Conservation (phyloP, 2,797 vertebrate genomes). For the Rhinella marina region DNA sequence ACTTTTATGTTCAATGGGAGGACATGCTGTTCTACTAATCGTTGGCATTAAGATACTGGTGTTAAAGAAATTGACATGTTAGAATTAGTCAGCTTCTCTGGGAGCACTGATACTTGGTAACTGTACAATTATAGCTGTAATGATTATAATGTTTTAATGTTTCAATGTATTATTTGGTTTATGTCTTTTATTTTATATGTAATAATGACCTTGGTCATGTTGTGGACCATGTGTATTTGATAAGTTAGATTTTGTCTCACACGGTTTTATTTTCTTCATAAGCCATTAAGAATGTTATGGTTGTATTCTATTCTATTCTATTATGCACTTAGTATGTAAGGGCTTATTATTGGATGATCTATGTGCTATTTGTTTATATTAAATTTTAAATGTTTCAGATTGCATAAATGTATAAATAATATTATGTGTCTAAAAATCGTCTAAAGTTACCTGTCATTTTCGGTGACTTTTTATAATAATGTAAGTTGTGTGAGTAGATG, state of each 20-base stretch:
- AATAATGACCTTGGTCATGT: background rate
- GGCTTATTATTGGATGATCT: background rate
- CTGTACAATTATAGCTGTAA: background rate
- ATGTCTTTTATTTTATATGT: background rate
- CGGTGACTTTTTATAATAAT: too few species aligned
- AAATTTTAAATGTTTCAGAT: background rate
- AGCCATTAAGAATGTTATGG: background rate
- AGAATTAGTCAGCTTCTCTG: background rate
- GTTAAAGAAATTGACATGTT: background rate
- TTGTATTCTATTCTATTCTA: background rate
- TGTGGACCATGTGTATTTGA: background rate
- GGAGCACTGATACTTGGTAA: background rate
- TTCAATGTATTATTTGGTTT: background rate
- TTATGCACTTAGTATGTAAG: background rate
- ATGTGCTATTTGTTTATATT: background rate
- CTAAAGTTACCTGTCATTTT: too few species aligned
- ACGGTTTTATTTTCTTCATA: background rate
- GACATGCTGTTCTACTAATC: slow-evolving; percentile 12
- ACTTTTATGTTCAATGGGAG: slow-evolving; percentile 9
- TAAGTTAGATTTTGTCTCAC: background rate
- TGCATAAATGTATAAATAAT: background rate
- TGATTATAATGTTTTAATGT: background rate
- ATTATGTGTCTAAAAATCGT: background rate
- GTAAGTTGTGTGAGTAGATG: too few species aligned
- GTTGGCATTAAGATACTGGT: background rate